Percentiles rank a stretch among this genome's conserved stretches.
Conservation (phyloP, 2,113 vertebrate species). For the Syngnathus scovelli region DNA sequence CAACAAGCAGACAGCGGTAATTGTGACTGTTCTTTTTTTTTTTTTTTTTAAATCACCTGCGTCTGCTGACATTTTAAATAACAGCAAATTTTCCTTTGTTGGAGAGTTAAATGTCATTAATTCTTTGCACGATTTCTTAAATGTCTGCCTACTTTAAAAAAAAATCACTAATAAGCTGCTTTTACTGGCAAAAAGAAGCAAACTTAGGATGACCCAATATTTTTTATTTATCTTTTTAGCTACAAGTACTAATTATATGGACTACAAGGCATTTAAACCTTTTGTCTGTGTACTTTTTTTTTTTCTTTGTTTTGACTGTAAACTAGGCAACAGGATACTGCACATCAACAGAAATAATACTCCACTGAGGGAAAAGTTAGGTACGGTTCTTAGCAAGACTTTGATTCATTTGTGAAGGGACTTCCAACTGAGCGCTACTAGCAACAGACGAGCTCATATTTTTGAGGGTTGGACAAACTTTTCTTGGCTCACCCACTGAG, state of each 20-base stretch:
- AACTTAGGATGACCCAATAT: background rate
- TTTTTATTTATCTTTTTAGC: conserved; percentile 9
- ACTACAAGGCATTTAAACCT: background rate
- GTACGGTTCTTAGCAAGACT: background rate
- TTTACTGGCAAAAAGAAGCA: background rate
- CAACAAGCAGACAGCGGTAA: too few relatives aligned
- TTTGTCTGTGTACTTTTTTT: background rate
- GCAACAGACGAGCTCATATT: background rate
- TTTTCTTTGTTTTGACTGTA: conserved; percentile 5
- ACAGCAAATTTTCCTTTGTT: too few relatives aligned
- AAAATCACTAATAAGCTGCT: background rate
- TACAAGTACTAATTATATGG: conserved; percentile 12
- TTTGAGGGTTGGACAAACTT: background rate
- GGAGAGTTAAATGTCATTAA: background rate
- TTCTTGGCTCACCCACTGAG: conserved; percentile 3
- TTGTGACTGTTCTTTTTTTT: too few relatives aligned
- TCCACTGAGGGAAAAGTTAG: background rate
- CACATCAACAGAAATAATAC: conserved; percentile 2
- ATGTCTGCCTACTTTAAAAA: background rate
- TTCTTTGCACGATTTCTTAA: background rate
- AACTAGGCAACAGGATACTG: background rate
- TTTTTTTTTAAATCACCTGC: background rate
- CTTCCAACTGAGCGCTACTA: conserved; percentile 4
- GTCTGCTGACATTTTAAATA: background rate
- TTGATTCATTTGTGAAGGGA: background rate